These are phyloP conservation scores for Rhynchotus rufescens DNA, from an alignment of 2,797 vertebrate genomes.

Conservation along the genomic window DNA sequence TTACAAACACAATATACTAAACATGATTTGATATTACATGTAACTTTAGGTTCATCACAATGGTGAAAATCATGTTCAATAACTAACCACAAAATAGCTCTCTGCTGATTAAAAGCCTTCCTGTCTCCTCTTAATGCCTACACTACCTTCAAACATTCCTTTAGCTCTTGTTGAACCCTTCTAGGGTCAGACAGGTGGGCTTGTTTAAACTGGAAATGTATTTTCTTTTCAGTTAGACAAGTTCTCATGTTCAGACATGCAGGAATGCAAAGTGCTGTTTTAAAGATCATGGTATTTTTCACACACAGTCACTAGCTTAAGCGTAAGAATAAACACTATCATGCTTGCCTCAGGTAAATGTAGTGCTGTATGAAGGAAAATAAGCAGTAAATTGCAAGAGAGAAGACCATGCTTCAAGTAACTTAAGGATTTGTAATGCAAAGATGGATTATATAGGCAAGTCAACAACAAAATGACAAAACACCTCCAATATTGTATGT, in stretches of 20 bases:
- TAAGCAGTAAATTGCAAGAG: not conserved
- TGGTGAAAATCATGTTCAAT: not conserved
- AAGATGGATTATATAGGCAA: not conserved
- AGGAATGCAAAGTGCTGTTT: not conserved
- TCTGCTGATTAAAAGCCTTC: not conserved
- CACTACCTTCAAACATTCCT: not conserved
- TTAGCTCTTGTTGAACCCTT: not conserved
- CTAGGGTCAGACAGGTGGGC: not conserved
- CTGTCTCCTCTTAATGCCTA: not conserved
- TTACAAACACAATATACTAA: not conserved
- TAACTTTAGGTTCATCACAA: not conserved
- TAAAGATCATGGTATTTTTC: not conserved
- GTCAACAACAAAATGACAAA: not conserved
- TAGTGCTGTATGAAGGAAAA: not conserved
- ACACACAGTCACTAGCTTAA: not conserved
- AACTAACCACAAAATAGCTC: not conserved
- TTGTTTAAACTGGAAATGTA: not conserved
- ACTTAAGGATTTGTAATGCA: not conserved
- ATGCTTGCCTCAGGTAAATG: not conserved
- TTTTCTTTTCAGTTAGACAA: not conserved
- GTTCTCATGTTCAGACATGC: not conserved
- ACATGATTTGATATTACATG: no score
- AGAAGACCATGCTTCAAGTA: not conserved
- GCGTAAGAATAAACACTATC: not conserved
- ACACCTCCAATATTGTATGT: not conserved